Conservation (phyloP, 1,140 invertebrate genomes). For the Lucilia sericata region DNA sequence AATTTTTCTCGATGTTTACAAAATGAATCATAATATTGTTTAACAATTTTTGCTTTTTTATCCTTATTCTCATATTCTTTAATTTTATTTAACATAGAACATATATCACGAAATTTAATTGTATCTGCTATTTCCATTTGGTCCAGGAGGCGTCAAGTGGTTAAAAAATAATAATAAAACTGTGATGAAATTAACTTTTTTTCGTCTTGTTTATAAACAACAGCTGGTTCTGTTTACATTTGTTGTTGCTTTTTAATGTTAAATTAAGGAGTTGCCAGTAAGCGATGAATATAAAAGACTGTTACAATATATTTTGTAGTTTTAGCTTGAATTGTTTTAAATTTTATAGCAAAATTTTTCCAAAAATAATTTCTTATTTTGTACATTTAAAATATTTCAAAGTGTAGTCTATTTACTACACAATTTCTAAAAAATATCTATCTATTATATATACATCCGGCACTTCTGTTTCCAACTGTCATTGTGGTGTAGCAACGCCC, state of each 20-base stretch:
- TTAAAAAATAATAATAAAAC: background rate
- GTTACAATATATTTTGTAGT: no score
- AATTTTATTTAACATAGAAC: constrained; percentile 57
- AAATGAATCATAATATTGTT: constrained; percentile 62
- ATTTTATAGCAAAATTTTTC: no score
- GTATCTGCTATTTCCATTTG: constrained; percentile 56
- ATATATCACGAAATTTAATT: constrained; percentile 62
- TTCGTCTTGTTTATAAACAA: background rate
- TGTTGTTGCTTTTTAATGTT: background rate
- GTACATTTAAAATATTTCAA: no score
- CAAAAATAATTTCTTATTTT: no score
- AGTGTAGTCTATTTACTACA: no score
- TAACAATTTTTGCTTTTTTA: constrained; percentile 55
- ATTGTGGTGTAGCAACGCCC: constrained; percentile 10
- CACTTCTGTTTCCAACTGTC: background rate
- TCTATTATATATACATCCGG: background rate
- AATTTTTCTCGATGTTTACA: constrained; percentile 56
- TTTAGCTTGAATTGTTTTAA: no score
- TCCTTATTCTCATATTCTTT: constrained; percentile 50
- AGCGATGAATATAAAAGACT: no score
- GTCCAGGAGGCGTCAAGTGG: background rate
- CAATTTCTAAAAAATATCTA: no score
- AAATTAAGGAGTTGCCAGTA: background rate
- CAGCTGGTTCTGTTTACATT: background rate
- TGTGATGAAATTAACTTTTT: background rate